A percentile compares a stretch with the other conserved stretches of the same genome.
Evolutionary conservation across 2,797 vertebrate genomes (phyloP).

Genomic region (Acanthurus tractus): DNA sequence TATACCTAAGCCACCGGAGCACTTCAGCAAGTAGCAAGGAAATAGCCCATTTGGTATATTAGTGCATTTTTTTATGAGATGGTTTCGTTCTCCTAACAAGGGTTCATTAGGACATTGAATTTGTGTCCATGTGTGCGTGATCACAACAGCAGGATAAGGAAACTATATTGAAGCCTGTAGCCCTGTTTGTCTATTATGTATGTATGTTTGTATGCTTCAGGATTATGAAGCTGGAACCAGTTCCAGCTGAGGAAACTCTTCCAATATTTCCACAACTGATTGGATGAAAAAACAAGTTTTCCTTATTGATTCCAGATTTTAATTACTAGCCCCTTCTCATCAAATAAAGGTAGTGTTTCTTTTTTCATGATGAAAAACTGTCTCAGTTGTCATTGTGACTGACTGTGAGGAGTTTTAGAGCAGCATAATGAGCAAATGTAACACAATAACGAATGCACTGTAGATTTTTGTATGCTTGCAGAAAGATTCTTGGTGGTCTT

Average conservation of each 20-base stretch:
- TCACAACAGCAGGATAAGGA: constrained; percentile 53
- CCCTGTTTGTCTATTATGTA: constrained; percentile 39
- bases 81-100: constrained; percentile 78
- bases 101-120: constrained; percentile 82
- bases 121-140: constrained; percentile 66
- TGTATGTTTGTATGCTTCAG: constrained; percentile 14
- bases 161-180: constrained; percentile 61
- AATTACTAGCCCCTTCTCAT: constrained; percentile 26
- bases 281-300: constrained; percentile 58
- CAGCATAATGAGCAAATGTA: constrained; percentile 2
- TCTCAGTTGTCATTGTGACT: constrained; percentile 1
- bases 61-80: constrained; percentile 66
- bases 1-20: constrained; percentile 57
- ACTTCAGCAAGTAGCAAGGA: constrained; percentile 62
- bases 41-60: constrained; percentile 69
- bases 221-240: constrained; percentile 22
- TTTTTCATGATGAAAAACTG: constrained; percentile 22
- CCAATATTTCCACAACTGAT: constrained; percentile 59
- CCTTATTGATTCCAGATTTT: constrained; percentile 63
- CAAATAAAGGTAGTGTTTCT: background rate
- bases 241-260: constrained; percentile 57
- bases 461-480: constrained; percentile 26
- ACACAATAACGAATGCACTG: constrained; percentile 22
- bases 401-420: constrained; percentile 13
- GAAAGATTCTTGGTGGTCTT: constrained; percentile 34